These are phyloP conservation scores for Lepus americanus DNA, from an alignment of 2,113 vertebrate species.

Conservation along the genomic window DNA sequence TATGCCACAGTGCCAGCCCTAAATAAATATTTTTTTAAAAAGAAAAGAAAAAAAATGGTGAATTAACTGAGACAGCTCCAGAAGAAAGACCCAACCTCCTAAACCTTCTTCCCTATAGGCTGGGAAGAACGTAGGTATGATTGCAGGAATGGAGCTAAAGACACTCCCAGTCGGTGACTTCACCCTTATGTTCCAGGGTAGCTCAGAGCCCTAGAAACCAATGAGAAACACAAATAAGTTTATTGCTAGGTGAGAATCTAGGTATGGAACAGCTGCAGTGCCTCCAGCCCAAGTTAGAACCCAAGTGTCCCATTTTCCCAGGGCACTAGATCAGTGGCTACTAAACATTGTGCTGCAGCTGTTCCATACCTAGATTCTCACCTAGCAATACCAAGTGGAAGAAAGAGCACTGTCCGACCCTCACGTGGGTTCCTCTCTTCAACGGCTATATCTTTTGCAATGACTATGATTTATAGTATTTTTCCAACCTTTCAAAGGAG, in stretches of 20 bases:
- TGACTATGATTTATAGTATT: not conserved
- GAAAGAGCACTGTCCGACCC: not conserved
- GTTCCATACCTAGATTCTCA: too few relatives aligned
- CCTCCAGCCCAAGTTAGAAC: too few relatives aligned
- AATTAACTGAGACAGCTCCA: conserved; percentile 32
- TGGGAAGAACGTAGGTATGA: not conserved
- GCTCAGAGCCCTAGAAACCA: not conserved
- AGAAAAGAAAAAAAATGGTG: not conserved
- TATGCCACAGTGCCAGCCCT: too few relatives aligned
- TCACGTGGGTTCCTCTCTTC: not conserved
- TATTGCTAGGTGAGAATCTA: not conserved
- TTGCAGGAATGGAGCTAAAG: not conserved
- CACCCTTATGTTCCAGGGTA: accelerated
- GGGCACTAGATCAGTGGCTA: too few relatives aligned
- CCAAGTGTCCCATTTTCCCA: too few relatives aligned
- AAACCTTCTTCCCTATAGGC: not conserved
- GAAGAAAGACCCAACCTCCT: not conserved
- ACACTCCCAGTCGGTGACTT: not conserved
- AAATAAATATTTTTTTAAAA: too few relatives aligned
- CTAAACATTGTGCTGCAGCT: too few relatives aligned
- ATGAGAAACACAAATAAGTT: not conserved
- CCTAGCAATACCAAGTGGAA: not conserved
- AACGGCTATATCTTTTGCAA: not conserved
- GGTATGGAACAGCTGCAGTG: not conserved
- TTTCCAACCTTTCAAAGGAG: not conserved